Evolutionary conservation across 1,140 invertebrate genomes (phyloP).

Genomic region (Catajapyx aquilonaris): DNA sequence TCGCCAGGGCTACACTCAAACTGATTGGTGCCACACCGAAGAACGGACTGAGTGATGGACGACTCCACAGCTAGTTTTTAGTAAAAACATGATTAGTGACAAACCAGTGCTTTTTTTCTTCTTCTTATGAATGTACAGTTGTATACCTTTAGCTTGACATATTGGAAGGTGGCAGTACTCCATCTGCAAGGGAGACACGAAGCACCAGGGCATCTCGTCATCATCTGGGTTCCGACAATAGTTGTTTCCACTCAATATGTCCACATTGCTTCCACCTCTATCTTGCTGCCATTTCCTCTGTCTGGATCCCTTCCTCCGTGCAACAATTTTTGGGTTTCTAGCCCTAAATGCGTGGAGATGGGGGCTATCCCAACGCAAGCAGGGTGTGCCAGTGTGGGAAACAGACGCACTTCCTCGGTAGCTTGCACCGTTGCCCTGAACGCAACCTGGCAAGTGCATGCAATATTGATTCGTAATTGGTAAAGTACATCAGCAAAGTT

Average conservation of each 20-base stretch:
- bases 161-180: slow-evolving; percentile 33
- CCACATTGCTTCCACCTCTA: slow-evolving; percentile 2
- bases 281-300: no score
- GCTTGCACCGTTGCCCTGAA: slow-evolving; percentile 24
- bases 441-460: slow-evolving; percentile 20
- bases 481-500: neutral
- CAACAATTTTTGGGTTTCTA: neutral
- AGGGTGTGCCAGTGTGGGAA: slow-evolving; percentile 23
- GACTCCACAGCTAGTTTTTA: slow-evolving; percentile 1
- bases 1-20: slow-evolving; percentile 27
- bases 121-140: no score
- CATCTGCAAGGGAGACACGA: slow-evolving; percentile 18
- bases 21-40: slow-evolving; percentile 14
- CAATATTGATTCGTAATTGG: neutral
- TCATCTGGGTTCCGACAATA: slow-evolving; percentile 30
- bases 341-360: neutral
- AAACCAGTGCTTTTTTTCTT: no score
- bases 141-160: slow-evolving; percentile 22
- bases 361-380: slow-evolving; percentile 25
- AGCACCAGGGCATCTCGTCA: slow-evolving; percentile 34
- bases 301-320: no score
- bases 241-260: slow-evolving; percentile 24
- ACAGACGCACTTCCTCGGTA: slow-evolving; percentile 29
- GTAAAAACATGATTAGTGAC: neutral
- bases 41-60: neutral